These are phyloP conservation scores for Lordiphosa collinella DNA, from an alignment of 1,140 invertebrate species.

Conservation along the genomic window DNA sequence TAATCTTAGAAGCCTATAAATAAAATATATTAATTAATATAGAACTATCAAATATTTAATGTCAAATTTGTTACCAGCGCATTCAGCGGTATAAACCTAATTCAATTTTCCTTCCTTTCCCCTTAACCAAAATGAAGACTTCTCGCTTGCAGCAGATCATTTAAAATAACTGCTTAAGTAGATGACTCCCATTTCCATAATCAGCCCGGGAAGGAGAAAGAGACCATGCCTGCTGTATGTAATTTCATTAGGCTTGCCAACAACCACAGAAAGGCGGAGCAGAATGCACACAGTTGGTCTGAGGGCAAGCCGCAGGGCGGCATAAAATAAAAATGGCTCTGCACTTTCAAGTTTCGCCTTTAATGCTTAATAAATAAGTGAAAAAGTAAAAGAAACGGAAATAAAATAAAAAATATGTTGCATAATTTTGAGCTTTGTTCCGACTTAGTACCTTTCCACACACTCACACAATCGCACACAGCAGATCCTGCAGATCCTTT, in stretches of 20 bases:
- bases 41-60: too few relatives aligned
- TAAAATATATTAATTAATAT: too few relatives aligned
- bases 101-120: background rate
- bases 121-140: background rate
- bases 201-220: background rate
- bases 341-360: slow-evolving; percentile 12
- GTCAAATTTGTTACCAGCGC: background rate
- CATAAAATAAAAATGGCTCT: slow-evolving; percentile 1
- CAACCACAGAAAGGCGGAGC: background rate
- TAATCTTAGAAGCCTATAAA: too few relatives aligned
- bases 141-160: background rate
- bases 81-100: background rate
- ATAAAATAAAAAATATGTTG: slow-evolving; percentile 76
- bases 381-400: slow-evolving; percentile 30
- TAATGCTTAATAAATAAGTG: slow-evolving; percentile 12
- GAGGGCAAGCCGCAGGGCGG: slow-evolving; percentile 1
- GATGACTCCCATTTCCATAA: slow-evolving; percentile 10
- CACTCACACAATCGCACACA: slow-evolving; percentile 19
- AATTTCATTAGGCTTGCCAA: slow-evolving; percentile 11
- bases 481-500: slow-evolving; percentile 69
- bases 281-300: background rate
- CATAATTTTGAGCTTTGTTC: slow-evolving; percentile 76
- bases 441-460: slow-evolving; percentile 74
- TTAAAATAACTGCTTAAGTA: slow-evolving; percentile 2
- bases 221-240: background rate